Evolutionary conservation across 2,113 vertebrate genomes (phyloP).

Genomic region (Coregonus clupeaformis): DNA sequence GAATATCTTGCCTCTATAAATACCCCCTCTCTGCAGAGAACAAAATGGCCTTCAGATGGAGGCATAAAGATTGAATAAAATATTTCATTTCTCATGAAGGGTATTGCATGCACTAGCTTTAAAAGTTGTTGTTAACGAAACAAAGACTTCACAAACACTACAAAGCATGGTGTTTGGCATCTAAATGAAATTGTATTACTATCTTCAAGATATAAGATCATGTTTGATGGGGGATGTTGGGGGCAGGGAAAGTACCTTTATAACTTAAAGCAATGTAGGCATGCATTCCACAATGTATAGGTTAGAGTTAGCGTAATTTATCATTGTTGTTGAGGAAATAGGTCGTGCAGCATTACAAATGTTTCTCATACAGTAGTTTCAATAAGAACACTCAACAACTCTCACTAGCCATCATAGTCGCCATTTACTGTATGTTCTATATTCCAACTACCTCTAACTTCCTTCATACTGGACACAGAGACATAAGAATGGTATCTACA

Average conservation of each 20-base stretch:
- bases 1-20: constrained; percentile 71
- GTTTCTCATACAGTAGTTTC: constrained; percentile 23
- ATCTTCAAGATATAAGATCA: constrained; percentile 56
- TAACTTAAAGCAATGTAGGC: too few species aligned
- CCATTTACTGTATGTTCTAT: constrained; percentile 21
- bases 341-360: neutral
- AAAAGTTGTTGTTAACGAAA: constrained; percentile 43
- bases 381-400: neutral
- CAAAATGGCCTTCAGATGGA: constrained; percentile 71
- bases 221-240: constrained; percentile 52
- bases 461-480: too few species aligned
- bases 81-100: constrained; percentile 68
- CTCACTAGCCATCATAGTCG: constrained; percentile 8
- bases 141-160: constrained; percentile 49
- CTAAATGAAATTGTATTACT: constrained; percentile 69
- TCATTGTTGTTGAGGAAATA: too few species aligned
- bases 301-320: too few species aligned
- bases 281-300: too few species aligned
- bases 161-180: constrained; percentile 72
- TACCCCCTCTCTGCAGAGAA: constrained; percentile 53
- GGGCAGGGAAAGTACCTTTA: constrained; percentile 19
- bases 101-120: constrained; percentile 65
- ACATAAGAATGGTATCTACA: too few species aligned
- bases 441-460: neutral
- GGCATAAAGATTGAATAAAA: constrained; percentile 77